A percentile compares a stretch with the other conserved stretches of the same genome.
Evolutionary conservation across 2,797 vertebrate genomes (phyloP).

Genomic region (Zalophus californianus): DNA sequence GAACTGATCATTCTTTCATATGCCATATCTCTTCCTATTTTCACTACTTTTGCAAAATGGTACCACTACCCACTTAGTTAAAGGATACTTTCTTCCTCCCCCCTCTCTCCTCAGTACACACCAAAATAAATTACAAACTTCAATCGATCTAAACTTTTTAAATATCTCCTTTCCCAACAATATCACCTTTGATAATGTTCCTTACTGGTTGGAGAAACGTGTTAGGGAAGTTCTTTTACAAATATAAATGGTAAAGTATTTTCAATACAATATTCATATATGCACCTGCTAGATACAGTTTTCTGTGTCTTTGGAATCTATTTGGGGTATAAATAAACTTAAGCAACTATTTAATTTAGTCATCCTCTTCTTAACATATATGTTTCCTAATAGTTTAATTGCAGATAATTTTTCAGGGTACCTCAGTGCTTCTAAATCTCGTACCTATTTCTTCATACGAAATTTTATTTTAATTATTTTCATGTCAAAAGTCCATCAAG

Average conservation of each 20-base stretch:
- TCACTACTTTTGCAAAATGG: background rate
- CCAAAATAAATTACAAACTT: background rate
- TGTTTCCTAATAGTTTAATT: background rate
- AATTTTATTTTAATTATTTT: constrained; percentile 37
- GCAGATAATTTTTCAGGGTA: background rate
- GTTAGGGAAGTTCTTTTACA: background rate
- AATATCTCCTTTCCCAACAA: background rate
- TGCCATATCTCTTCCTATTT: background rate
- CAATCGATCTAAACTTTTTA: background rate
- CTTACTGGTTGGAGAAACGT: background rate
- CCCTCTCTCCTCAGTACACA: background rate
- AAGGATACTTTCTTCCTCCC: background rate
- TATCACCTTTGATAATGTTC: background rate
- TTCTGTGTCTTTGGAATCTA: background rate
- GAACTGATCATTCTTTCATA: background rate
- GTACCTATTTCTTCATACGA: background rate
- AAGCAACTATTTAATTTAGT: background rate
- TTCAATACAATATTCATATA: background rate
- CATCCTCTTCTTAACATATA: background rate
- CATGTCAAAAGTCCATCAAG: background rate
- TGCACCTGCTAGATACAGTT: background rate
- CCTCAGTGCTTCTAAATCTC: background rate
- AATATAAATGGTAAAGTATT: background rate
- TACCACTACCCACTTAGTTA: background rate
- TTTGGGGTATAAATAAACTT: background rate